Evolutionary conservation across 2,888 invertebrate genomes (phyloP).

Genomic region (Drosophila merina): DNA sequence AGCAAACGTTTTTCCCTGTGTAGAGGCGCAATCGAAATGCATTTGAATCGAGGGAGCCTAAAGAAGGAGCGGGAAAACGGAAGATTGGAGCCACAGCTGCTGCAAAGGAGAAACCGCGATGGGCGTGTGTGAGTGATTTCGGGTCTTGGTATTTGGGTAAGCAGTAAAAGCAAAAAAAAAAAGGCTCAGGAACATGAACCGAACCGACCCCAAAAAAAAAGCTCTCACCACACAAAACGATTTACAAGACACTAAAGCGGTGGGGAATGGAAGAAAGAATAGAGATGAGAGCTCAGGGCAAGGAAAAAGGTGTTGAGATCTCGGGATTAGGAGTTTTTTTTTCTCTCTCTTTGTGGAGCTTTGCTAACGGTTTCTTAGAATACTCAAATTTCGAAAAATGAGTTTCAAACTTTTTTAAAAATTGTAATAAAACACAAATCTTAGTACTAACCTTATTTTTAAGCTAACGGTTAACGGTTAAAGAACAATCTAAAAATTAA

Average conservation of each 20-base stretch:
- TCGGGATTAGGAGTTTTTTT: slow-evolving; percentile 2
- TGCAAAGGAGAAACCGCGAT: slow-evolving; percentile 34
- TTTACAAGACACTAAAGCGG: slow-evolving; percentile 73
- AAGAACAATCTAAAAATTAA: neutral
- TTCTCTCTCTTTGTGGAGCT: too few species aligned
- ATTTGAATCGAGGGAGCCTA: slow-evolving; percentile 60
- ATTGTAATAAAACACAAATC: too few species aligned
- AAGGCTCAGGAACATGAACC: slow-evolving; percentile 25
- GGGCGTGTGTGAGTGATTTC: slow-evolving; percentile 28
- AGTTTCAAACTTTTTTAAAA: too few species aligned
- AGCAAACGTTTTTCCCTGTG: neutral
- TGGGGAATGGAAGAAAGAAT: slow-evolving; percentile 5
- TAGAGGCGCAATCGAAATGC: slow-evolving; percentile 67
- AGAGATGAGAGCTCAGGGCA: slow-evolving; percentile 26
- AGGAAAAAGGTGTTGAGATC: neutral
- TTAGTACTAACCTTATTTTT: neutral
- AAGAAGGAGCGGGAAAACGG: slow-evolving; percentile 8
- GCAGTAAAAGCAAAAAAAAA: slow-evolving; percentile 17
- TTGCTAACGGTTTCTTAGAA: too few species aligned
- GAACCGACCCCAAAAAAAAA: slow-evolving; percentile 33
- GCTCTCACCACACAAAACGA: slow-evolving; percentile 73
- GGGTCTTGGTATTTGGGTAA: slow-evolving; percentile 34
- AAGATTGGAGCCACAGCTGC: slow-evolving; percentile 49
- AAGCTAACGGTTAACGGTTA: neutral
- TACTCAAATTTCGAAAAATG: too few species aligned